Evolutionary conservation across 1,140 invertebrate genomes (phyloP).

Genomic region (Yoshiicerus persimilis): DNA sequence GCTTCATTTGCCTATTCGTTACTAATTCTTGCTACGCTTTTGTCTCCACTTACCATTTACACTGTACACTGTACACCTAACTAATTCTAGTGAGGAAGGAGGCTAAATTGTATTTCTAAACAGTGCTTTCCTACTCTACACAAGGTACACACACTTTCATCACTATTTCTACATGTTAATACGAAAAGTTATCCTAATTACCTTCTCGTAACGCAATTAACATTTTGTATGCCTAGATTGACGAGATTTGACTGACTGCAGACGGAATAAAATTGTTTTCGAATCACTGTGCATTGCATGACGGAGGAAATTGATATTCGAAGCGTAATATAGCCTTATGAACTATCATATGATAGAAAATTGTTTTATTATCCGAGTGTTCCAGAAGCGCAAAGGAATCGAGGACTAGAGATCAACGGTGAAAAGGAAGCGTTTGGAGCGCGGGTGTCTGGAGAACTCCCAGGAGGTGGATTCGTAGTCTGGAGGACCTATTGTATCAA

Average conservation of each 20-base stretch:
- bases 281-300: background rate
- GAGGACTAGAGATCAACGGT: background rate
- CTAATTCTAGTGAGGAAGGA: no score
- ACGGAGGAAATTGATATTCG: background rate
- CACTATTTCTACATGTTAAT: background rate
- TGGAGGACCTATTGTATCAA: background rate
- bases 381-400: no score
- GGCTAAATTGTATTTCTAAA: no score
- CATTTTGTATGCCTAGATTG: background rate
- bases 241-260: background rate
- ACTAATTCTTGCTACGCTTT: no score
- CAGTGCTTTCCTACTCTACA: no score
- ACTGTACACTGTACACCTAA: no score
- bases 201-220: no score
- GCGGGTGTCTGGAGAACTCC: background rate
- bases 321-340: background rate
- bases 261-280: background rate
- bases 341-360: background rate
- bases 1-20: no score
- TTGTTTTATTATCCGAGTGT: background rate
- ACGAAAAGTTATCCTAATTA: no score
- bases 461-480: background rate
- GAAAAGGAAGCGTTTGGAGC: background rate
- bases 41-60: no score
- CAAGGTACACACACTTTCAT: background rate